Base-by-base conservation (phyloP, 2,797 vertebrate species). In the Lepus oiostolus region DNA sequence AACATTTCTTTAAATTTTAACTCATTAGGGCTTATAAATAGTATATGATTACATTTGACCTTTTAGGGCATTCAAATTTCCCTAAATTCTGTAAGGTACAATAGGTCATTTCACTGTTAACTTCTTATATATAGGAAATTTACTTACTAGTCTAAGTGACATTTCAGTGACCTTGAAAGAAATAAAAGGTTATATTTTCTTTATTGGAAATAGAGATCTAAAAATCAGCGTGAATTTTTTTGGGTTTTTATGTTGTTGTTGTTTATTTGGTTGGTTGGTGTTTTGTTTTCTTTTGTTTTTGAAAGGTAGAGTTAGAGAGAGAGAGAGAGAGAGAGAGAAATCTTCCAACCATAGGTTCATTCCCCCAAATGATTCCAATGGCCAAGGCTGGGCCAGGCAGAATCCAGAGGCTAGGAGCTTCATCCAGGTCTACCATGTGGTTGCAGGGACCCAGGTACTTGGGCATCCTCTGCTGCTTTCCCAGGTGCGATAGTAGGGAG, bases 1-100 rank as follows among this genome's bases (percentile, higher is more conserved):
- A 90, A 88, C 80, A 88, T 54, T 74, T 70, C 7, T 63, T 89
- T 88, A 19, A 88, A 88, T 70, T 89, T 93, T 93, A 96, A 74
- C 85, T 81, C 7, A n/a, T 83, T 58, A 71, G 32, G 63, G 38
- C 42, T 91, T 85, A 75, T 60, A 77, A 88, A 63, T 38, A 83
- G 42, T 74, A 19, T 71, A 68, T 91, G 90, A 81, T 92, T 89
- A 85, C 32, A 86, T 96, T 81, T 92, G 88, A 93, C 38, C 52
- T 96, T 86, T 94, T 21, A 30, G 60, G 21, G 22, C 74, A 86
- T 30, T 72, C 84, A n/a, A 63, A 67, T 71, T 67, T 52, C 21
- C 94, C 79, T 88, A 93, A 88, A 88, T 90, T 81, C 13, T 82
- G 50, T 58, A 58, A 50, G 14, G 4, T 35, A 74, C 11, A 35